Evolutionary conservation across 2,113 vertebrate genomes (phyloP).

Genomic region (Helogale parvula): DNA sequence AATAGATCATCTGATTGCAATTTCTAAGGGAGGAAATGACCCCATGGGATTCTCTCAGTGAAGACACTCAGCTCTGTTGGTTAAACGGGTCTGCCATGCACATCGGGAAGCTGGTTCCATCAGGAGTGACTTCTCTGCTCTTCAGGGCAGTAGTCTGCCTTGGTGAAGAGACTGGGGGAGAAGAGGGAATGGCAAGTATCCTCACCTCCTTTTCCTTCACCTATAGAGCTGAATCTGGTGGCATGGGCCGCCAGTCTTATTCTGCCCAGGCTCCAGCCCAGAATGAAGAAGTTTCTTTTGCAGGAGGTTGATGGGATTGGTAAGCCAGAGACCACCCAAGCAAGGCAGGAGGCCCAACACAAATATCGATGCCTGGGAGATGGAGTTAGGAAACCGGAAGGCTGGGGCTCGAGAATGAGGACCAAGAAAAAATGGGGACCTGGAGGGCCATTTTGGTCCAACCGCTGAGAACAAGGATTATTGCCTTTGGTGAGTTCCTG

Average conservation of each 20-base stretch:
- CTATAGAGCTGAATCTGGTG: neutral
- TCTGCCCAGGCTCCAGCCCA: neutral
- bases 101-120: neutral
- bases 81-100: neutral
- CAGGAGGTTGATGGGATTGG: neutral
- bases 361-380: neutral
- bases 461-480: neutral
- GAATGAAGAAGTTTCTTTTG: neutral
- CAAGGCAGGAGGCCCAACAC: neutral
- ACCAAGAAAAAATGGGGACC: neutral
- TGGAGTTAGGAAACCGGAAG: neutral
- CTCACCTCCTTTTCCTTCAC: too few relatives aligned
- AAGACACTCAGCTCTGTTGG: neutral
- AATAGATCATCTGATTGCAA: neutral
- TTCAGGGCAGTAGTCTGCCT: neutral
- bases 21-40: neutral
- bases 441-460: neutral
- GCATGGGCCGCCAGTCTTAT: neutral
- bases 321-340: neutral
- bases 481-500: neutral
- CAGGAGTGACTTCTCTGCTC: neutral
- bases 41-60: neutral
- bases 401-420: neutral
- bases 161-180: neutral
- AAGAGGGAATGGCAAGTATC: rapidly evolving